Conservation (phyloP, 2,113 vertebrate genomes). For the Aramus guarauna region DNA sequence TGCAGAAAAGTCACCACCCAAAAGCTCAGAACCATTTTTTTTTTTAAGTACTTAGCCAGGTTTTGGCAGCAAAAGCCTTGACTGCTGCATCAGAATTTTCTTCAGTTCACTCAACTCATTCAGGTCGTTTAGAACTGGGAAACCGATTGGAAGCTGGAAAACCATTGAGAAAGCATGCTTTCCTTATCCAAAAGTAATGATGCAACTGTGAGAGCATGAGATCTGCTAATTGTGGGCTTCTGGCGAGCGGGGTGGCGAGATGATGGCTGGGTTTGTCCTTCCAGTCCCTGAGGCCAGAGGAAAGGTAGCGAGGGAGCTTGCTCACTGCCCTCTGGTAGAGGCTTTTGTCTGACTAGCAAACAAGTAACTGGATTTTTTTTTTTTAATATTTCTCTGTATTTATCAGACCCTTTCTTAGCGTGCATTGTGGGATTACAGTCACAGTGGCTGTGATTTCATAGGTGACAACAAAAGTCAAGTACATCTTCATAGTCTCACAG, state of each 20-base stretch:
- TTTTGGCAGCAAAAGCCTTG: not conserved
- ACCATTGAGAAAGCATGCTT: not conserved
- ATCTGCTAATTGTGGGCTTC: not conserved
- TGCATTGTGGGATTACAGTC: accelerated
- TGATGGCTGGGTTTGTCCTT: not conserved
- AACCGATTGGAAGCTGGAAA: not conserved
- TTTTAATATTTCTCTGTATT: not conserved
- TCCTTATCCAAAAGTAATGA: not conserved
- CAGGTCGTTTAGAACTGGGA: not conserved
- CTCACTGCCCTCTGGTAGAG: not conserved
- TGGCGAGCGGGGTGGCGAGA: not conserved
- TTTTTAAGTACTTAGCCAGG: not conserved
- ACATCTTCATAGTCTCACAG: not conserved
- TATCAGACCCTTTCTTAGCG: not conserved
- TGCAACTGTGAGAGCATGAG: not conserved
- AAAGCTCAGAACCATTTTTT: not conserved
- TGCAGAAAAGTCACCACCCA: not conserved
- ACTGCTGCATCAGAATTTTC: not conserved
- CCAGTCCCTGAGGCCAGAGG: not conserved
- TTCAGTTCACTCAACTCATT: not conserved
- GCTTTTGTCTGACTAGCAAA: not conserved
- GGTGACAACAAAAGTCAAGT: not conserved
- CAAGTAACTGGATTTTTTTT: not conserved
- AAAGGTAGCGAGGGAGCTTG: not conserved
- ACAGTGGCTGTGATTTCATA: not conserved